A percentile compares a stretch with the other conserved stretches of the same genome.
Conservation (phyloP, 2,113 vertebrate species). For the Zapornia atra region DNA sequence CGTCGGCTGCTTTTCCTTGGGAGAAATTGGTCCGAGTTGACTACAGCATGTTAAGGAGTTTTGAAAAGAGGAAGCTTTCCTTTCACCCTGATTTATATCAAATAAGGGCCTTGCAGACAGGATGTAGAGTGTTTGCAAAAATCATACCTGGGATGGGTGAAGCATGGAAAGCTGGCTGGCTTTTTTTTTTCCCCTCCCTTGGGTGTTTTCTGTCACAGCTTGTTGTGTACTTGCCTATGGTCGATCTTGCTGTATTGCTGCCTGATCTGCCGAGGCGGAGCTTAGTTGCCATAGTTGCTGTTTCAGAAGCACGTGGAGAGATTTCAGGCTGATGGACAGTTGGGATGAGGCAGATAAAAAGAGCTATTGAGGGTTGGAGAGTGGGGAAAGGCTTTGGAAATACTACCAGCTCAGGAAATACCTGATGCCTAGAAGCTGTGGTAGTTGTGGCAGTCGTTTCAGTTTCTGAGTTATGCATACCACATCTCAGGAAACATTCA, state of each 20-base stretch:
- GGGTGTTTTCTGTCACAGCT: background rate
- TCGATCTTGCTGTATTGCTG: background rate
- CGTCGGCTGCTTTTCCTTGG: rapidly evolving
- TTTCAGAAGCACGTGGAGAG: background rate
- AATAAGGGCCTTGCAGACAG: background rate
- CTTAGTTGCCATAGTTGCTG: background rate
- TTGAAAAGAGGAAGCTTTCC: background rate
- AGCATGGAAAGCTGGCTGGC: background rate
- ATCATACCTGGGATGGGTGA: background rate
- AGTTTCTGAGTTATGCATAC: rapidly evolving
- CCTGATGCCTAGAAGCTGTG: background rate
- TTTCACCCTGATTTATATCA: background rate
- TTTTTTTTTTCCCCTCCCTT: background rate
- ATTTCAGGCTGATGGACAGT: background rate
- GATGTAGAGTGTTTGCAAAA: background rate
- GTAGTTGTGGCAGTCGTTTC: background rate
- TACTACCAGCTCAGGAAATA: background rate
- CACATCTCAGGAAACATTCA: background rate
- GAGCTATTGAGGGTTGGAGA: background rate
- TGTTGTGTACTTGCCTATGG: background rate
- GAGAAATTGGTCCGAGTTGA: background rate
- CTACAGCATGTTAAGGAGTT: rapidly evolving
- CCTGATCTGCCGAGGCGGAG: background rate
- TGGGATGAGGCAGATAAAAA: background rate
- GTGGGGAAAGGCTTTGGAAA: background rate